Percentiles rank a stretch among this genome's conserved stretches.
Evolutionary conservation across 1,140 invertebrate species (phyloP).

Genomic region (Drosophila guanche): DNA sequence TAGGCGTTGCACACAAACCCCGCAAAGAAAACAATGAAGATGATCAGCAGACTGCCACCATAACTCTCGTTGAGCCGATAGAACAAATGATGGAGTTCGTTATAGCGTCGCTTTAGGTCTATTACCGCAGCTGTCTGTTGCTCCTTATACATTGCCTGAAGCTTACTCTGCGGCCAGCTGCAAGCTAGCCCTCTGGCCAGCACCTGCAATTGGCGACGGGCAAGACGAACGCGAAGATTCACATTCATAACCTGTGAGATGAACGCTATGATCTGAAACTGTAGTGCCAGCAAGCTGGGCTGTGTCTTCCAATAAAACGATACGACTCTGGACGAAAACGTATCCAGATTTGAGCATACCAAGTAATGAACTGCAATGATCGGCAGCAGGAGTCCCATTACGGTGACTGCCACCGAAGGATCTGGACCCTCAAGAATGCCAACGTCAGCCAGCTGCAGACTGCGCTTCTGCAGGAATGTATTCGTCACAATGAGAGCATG

Average conservation of each 20-base stretch:
- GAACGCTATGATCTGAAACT: conserved; percentile 54
- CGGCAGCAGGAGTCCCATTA: conserved; percentile 24
- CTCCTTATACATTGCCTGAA: neutral
- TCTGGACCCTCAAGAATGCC: neutral
- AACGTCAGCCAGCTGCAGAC: neutral
- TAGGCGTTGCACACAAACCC: conserved; percentile 61
- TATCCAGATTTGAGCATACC: neutral
- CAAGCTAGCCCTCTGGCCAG: conserved; percentile 25
- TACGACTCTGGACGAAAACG: neutral
- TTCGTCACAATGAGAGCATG: conserved; percentile 44
- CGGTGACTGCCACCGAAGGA: conserved; percentile 9
- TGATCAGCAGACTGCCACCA: conserved; percentile 57
- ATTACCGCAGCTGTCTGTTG: conserved; percentile 4
- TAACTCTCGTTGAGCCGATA: conserved; percentile 39
- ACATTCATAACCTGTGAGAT: conserved; percentile 44
- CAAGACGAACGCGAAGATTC: conserved; percentile 25
- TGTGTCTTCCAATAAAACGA: conserved; percentile 19
- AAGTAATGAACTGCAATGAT: conserved; percentile 2
- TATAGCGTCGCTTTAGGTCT: conserved; percentile 42
- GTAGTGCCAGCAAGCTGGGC: conserved; percentile 43
- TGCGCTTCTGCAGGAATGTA: conserved; percentile 29
- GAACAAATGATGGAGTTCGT: conserved; percentile 37
- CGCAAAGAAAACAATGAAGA: conserved; percentile 54
- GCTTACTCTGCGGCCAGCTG: conserved; percentile 10
- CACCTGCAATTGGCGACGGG: conserved; percentile 20